A percentile compares a stretch with the other conserved stretches of the same genome.
Evolutionary conservation across 2,113 vertebrate species (phyloP).

Genomic region (Lathamus discolor): DNA sequence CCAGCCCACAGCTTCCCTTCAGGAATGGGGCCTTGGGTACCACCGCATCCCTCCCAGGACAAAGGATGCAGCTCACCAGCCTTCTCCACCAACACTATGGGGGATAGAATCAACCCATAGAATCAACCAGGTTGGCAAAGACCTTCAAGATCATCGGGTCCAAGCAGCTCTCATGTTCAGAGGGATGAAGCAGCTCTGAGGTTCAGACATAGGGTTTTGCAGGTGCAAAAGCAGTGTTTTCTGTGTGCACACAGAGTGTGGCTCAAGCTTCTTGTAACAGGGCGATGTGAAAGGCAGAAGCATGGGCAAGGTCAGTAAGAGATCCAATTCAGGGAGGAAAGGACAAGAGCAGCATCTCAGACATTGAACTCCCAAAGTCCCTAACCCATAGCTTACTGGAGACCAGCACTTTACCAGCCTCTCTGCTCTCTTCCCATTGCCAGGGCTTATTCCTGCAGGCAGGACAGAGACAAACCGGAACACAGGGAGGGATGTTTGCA

Average conservation of each 20-base stretch:
- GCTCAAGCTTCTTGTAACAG: background rate
- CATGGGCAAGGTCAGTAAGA: background rate
- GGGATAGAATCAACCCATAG: background rate
- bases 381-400: background rate
- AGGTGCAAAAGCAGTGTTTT: accelerated
- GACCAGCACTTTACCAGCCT: background rate
- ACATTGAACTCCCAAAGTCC: background rate
- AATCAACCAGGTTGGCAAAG: background rate
- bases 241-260: background rate
- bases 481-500: background rate
- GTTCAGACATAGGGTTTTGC: background rate
- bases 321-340: background rate
- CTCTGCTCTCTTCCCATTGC: background rate
- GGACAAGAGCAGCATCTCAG: background rate
- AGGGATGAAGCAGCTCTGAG: background rate
- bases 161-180: background rate
- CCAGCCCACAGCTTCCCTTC: background rate
- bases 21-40: background rate
- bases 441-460: background rate
- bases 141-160: background rate
- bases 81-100: accelerated
- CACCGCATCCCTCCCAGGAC: background rate
- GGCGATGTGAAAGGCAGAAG: background rate
- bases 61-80: background rate
- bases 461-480: background rate